These are phyloP conservation scores for Fukomys damarensis DNA, from an alignment of 2,113 vertebrate species.

Conservation along the genomic window DNA sequence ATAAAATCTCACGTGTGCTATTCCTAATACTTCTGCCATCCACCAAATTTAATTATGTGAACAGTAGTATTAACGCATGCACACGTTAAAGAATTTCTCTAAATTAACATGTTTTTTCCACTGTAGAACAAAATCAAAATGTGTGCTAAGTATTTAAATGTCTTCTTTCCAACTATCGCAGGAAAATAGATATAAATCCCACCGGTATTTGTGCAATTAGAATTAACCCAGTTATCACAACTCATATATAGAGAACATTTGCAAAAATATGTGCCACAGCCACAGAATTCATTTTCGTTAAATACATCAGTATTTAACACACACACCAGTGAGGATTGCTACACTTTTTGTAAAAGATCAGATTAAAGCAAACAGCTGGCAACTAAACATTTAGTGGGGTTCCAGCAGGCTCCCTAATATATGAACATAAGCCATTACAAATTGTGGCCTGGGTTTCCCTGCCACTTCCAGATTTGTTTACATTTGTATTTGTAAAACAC, in stretches of 20 bases:
- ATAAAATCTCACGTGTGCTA: slow-evolving; percentile 36
- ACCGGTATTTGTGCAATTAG: slow-evolving; percentile 43
- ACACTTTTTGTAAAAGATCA: slow-evolving; percentile 61
- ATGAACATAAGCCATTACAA: slow-evolving; percentile 3
- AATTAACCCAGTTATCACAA: slow-evolving; percentile 48
- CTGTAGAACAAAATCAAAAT: slow-evolving; percentile 39
- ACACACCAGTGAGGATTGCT: slow-evolving; percentile 22
- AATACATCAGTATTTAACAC: slow-evolving; percentile 48
- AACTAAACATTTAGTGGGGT: slow-evolving; percentile 44
- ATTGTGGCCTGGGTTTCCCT: slow-evolving; percentile 42
- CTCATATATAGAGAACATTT: background rate
- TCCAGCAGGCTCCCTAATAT: slow-evolving; percentile 61
- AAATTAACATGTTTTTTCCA: slow-evolving; percentile 43
- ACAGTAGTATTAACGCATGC: background rate
- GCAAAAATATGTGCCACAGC: background rate
- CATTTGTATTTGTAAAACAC: slow-evolving; percentile 43
- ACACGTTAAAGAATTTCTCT: slow-evolving; percentile 35
- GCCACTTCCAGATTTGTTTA: slow-evolving; percentile 33
- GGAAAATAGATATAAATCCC: slow-evolving; percentile 41
- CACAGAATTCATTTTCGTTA: background rate
- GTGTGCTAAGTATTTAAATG: background rate
- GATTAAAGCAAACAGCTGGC: slow-evolving; percentile 66
- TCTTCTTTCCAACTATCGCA: slow-evolving; percentile 33
- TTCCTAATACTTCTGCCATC: slow-evolving; percentile 53
- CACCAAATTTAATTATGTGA: slow-evolving; percentile 68